Conservation (phyloP, 2,113 vertebrate genomes). For the Centropus bengalensis region DNA sequence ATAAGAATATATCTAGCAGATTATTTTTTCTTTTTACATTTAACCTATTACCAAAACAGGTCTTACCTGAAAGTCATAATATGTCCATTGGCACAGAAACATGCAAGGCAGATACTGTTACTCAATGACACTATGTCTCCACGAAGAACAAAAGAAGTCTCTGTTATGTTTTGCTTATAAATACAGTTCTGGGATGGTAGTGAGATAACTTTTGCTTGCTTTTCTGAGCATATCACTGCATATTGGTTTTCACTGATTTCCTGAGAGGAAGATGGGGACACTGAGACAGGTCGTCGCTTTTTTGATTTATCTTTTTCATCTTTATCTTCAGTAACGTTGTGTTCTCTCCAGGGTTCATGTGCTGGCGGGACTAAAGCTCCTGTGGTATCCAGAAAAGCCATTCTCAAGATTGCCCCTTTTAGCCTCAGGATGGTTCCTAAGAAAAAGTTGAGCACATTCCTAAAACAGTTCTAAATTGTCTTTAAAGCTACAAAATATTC, state of each 20-base stretch:
- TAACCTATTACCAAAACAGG: background rate
- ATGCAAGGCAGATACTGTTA: constrained; percentile 90
- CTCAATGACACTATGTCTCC: constrained; percentile 91
- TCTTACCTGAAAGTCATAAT: constrained; percentile 98
- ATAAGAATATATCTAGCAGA: too few relatives aligned
- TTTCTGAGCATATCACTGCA: constrained; percentile 97
- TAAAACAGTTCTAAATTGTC: background rate
- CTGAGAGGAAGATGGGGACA: constrained; percentile 95
- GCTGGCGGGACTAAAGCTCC: constrained; percentile 86
- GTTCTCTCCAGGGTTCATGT: constrained; percentile 90
- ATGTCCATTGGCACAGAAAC: constrained; percentile 98
- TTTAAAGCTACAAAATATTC: background rate
- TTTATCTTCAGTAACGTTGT: constrained; percentile 89
- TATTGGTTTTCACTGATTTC: constrained; percentile 95
- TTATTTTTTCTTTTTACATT: background rate
- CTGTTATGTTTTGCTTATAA: constrained; percentile 97
- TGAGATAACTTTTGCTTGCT: constrained; percentile 96
- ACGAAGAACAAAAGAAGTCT: constrained; percentile 95
- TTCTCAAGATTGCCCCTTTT: constrained; percentile 91
- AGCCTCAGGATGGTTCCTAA: constrained; percentile 91
- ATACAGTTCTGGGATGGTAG: constrained; percentile 94
- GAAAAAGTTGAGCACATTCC: constrained; percentile 19
- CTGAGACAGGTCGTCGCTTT: constrained; percentile 92
- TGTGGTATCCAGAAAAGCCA: constrained; percentile 91
- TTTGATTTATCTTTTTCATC: constrained; percentile 92